A percentile compares a stretch with the other conserved stretches of the same genome.
phyloP scores from a whole-genome alignment of 2,113 vertebrate genomes.

The Pedionomus torquatus region DNA sequence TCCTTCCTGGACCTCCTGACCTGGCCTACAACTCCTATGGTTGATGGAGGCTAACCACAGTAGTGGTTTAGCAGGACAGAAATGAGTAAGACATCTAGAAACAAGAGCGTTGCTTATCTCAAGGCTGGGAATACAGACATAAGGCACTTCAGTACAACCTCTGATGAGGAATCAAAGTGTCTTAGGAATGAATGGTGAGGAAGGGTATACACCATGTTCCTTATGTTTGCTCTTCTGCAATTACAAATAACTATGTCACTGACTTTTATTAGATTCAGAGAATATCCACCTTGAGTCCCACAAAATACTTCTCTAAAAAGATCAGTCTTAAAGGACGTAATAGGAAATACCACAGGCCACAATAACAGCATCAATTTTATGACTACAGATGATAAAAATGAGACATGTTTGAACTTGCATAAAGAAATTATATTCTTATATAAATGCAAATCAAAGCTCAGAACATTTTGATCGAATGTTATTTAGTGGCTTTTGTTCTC shows the following conservation, averaged over 20 bases:
- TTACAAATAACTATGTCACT: background rate
- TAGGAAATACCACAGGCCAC: background rate
- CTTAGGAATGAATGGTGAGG: background rate
- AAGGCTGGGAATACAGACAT: background rate
- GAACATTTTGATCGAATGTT: slow-evolving; percentile 4
- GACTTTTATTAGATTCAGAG: background rate
- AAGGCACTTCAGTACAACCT: background rate
- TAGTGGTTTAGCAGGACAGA: background rate
- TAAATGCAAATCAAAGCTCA: background rate
- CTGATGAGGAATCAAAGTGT: background rate
- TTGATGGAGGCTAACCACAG: background rate
- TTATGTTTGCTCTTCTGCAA: background rate
- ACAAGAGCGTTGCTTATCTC: background rate
- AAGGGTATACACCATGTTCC: background rate
- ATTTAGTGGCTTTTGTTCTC: slow-evolving; percentile 20
- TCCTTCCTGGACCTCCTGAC: background rate
- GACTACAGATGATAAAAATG: background rate
- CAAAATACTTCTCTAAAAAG: background rate
- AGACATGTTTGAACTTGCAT: background rate
- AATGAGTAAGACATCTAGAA: background rate
- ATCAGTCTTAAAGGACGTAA: background rate
- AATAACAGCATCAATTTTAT: slow-evolving; percentile 10
- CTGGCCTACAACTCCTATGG: background rate
- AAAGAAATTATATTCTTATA: background rate
- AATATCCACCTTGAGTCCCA: background rate